Evolutionary conservation across 2,797 vertebrate genomes (phyloP).

Genomic region (Hippocampus kuda): DNA sequence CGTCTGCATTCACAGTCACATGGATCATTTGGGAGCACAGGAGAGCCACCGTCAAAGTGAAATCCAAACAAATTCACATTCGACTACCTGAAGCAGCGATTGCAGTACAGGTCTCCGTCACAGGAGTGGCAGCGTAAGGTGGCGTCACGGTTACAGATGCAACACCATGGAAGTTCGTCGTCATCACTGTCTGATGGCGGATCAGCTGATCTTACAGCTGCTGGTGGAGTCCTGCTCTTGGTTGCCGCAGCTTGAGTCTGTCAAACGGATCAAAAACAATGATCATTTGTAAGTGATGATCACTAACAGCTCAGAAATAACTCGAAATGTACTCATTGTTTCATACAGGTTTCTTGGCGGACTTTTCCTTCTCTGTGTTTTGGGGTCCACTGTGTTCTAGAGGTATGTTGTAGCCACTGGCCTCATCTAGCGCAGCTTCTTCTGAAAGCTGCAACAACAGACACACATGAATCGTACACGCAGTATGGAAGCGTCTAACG

Average conservation of each 20-base stretch:
- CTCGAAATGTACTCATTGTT: not conserved
- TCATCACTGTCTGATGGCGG: constrained; percentile 69
- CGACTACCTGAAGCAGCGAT: constrained; percentile 82
- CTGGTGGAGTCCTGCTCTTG: constrained; percentile 32
- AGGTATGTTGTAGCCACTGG: constrained; percentile 89
- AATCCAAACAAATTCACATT: not conserved
- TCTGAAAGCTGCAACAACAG: constrained; percentile 75
- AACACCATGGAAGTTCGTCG: constrained; percentile 95
- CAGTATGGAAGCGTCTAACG: not conserved
- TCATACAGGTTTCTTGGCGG: constrained; percentile 50
- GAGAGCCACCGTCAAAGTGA: not conserved
- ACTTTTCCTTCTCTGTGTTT: constrained; percentile 56
- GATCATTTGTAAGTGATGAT: not conserved
- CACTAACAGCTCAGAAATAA: not conserved
- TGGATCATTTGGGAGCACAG: constrained; percentile 11
- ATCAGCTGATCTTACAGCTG: constrained; percentile 23
- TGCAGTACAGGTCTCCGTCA: constrained; percentile 86
- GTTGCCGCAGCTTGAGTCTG: constrained; percentile 20
- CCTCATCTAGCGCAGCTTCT: constrained; percentile 83
- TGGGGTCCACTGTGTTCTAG: constrained; percentile 61
- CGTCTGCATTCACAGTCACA: constrained; percentile 42
- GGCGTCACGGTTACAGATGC: constrained; percentile 89
- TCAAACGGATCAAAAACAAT: constrained; percentile 6
- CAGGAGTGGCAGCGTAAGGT: constrained; percentile 82
- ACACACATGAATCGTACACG: constrained; percentile 7